Base-by-base conservation (phyloP, 2,113 vertebrate species). In the Tetraodon nigroviridis region DNA sequence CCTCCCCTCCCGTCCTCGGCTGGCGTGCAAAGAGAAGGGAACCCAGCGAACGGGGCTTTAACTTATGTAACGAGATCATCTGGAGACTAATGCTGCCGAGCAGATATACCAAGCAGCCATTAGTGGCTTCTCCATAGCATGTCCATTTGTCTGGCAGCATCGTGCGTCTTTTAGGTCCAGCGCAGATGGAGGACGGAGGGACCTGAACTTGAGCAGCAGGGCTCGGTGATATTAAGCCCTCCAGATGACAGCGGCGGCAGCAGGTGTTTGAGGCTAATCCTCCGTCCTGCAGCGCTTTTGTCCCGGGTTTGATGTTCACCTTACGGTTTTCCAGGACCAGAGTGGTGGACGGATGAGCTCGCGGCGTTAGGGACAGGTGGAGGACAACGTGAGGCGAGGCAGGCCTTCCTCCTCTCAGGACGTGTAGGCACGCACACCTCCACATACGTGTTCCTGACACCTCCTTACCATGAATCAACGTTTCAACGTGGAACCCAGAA, bases 41-140 rank as follows among this genome's bases (percentile, higher is more conserved):
- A 77, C 47, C 50, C 63, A 57, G 44, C 29, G 16, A 73, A 2
- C 1, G 27, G n/a, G 59, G 75, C 67, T 74, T 71, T 70, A 65
- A 29, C 52, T 85, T 86, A 86, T 54, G 67, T 75, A 88, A 86
- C 52, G 67, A 71, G 79, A 85, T 85, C 58, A 84, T 82, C 74
- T 77, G 55, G 56, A 74, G 51, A 69, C 66, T 80, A 81, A 76
- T 58, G 59, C 51, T 69, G 69, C 57, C 49, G 20, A 76, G 17
- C 67, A 69, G 57, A 78, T 70, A 76, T 32, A 67, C 49, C 46
- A 32, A 67, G 64, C 65, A 52, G 37, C 67, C 69, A 73, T 82
- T 77, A 80, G 69, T 58, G 71, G 65, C 67, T 41, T 47, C 50
- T 44, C 58, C 46, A 66, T 75, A 81, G 69, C 51, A 76, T 74